Evolutionary conservation across 2,888 invertebrate genomes (phyloP).

Genomic region (Siphlonurus alternatus): DNA sequence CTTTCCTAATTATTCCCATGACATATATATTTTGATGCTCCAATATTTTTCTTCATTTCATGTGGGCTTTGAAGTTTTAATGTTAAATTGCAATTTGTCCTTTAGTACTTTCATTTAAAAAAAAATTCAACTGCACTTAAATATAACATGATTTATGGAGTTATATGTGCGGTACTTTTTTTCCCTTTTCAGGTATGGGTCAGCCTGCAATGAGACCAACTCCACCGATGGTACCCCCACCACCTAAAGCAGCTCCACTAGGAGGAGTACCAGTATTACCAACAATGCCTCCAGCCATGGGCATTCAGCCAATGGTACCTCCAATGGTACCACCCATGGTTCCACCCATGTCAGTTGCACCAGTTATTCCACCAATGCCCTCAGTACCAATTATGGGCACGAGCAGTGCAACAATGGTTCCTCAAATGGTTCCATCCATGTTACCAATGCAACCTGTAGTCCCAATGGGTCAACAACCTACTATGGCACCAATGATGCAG

Average conservation of each 20-base stretch:
- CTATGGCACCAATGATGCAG: background rate
- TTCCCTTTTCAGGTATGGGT: constrained; percentile 15
- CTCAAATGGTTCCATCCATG: constrained; percentile 7
- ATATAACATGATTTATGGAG: too few relatives aligned
- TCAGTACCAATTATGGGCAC: background rate
- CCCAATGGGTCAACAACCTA: background rate
- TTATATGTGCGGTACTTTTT: too few relatives aligned
- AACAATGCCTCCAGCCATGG: constrained; percentile 5
- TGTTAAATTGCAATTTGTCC: too few relatives aligned
- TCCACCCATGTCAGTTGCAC: background rate
- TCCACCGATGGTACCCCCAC: constrained; percentile 12
- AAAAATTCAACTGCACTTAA: too few relatives aligned
- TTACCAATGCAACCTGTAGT: background rate
- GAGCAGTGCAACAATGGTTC: constrained; percentile 6
- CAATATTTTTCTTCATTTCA: too few relatives aligned
- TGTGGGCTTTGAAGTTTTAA: too few relatives aligned
- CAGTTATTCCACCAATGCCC: constrained; percentile 3
- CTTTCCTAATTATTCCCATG: too few relatives aligned
- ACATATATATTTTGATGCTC: too few relatives aligned
- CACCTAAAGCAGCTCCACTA: constrained; percentile 4
- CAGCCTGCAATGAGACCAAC: constrained; percentile 11
- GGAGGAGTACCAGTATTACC: constrained; percentile 9
- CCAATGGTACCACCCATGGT: constrained; percentile 10
- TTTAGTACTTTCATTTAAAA: too few relatives aligned
- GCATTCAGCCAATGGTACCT: constrained; percentile 4